These are phyloP conservation scores for Cottus gobio DNA, from an alignment of 2,113 vertebrate genomes.

Conservation along the genomic window DNA sequence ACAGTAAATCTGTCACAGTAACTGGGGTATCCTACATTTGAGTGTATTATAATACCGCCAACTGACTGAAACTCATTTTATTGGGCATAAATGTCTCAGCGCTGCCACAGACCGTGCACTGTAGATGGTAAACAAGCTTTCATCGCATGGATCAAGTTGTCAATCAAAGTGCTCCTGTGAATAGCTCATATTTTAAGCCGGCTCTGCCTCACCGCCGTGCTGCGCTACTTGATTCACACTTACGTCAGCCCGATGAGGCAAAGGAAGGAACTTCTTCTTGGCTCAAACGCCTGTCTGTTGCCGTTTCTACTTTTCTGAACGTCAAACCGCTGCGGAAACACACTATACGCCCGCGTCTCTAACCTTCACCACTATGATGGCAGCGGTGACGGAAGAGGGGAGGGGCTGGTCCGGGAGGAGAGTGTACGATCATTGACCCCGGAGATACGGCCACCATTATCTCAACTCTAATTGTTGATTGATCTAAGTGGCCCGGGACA, in stretches of 20 bases:
- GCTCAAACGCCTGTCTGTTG: slow-evolving; percentile 6
- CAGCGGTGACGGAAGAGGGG: slow-evolving; percentile 20
- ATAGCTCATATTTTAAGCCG: slow-evolving; percentile 5
- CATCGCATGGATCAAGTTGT: slow-evolving; percentile 54
- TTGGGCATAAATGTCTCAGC: slow-evolving; percentile 67
- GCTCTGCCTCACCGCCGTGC: slow-evolving; percentile 36
- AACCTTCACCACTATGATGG: slow-evolving; percentile 21
- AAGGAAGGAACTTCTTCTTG: slow-evolving; percentile 46
- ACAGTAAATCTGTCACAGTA: slow-evolving; percentile 48
- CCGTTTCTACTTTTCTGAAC: slow-evolving; percentile 47
- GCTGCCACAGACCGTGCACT: slow-evolving; percentile 50
- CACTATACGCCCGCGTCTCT: slow-evolving; percentile 28
- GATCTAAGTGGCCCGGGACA: slow-evolving; percentile 73
- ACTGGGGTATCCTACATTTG: slow-evolving; percentile 42
- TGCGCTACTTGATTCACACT: slow-evolving; percentile 61
- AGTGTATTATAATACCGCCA: slow-evolving; percentile 21
- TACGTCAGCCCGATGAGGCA: slow-evolving; percentile 63
- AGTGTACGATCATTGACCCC: slow-evolving; percentile 68
- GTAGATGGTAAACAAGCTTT: slow-evolving; percentile 69
- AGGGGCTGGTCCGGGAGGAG: slow-evolving; percentile 31
- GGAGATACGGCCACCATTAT: slow-evolving; percentile 72
- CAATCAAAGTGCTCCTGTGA: slow-evolving; percentile 52
- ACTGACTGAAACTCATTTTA: slow-evolving; percentile 53
- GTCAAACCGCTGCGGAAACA: slow-evolving; percentile 52
- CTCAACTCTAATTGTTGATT: slow-evolving; percentile 81